Evolutionary conservation across 2,113 vertebrate genomes (phyloP).

Genomic region (Podilymbus podiceps): DNA sequence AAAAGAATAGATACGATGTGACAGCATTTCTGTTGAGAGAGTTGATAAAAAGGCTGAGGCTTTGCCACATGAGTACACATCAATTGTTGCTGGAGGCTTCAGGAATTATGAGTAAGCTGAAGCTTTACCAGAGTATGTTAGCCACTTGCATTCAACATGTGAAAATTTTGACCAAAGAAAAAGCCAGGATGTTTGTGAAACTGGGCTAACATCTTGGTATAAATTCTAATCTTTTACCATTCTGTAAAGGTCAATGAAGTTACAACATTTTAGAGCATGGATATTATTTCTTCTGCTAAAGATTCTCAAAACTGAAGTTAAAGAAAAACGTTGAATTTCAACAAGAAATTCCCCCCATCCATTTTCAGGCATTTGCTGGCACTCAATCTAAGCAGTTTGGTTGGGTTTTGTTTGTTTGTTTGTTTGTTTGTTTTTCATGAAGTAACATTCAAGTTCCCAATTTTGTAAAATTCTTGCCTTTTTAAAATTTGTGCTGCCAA

Average conservation of each 20-base stretch:
- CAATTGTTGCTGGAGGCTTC: conserved; percentile 38
- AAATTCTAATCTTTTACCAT: neutral
- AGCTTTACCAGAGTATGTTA: neutral
- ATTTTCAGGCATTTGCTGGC: neutral
- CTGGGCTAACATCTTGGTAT: neutral
- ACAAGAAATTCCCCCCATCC: neutral
- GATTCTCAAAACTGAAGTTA: neutral
- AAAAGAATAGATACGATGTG: conserved; percentile 59
- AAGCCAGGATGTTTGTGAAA: neutral
- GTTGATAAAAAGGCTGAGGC: conserved; percentile 55
- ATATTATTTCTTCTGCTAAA: neutral
- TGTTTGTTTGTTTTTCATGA: neutral
- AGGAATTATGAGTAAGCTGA: conserved; percentile 24
- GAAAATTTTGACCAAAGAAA: conserved; percentile 3
- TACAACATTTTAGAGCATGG: neutral
- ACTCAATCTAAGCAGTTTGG: neutral
- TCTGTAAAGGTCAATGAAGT: neutral
- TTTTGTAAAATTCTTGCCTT: neutral
- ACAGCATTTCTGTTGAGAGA: conserved; percentile 66
- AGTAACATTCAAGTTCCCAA: neutral
- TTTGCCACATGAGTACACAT: conserved; percentile 59
- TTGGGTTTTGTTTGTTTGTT: too few relatives aligned
- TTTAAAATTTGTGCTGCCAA: neutral
- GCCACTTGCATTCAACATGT: neutral
- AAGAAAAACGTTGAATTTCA: neutral